Base-by-base conservation (phyloP, 2,888 invertebrate genomes). In the Willowsia nigromaculata region DNA sequence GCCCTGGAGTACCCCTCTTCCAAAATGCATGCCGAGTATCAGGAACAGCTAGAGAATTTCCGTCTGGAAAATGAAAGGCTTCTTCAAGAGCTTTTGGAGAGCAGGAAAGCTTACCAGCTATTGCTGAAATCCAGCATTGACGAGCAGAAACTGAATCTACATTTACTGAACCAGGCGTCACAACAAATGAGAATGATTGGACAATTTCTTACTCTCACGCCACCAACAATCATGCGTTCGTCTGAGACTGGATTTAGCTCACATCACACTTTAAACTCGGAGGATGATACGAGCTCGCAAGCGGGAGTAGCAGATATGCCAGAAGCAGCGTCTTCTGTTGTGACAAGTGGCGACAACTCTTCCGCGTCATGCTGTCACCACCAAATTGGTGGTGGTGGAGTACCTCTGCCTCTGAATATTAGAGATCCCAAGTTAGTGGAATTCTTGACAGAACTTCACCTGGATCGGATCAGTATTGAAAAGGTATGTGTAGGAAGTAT, bases 31-130 rank as follows among this genome's bases (percentile, higher is more conserved):
- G 90, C 94, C 25, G 94, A 95, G 81, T 94, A 94, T 89, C 93
- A 94, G 15, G 95, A 95, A 86, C 94, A 95, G 92, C 93, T 95
- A 92, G 94, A 93, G 27, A 93, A 93, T 3, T 91, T 95, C 11
- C 94, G 94, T 88, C 91, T 93, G 30, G 95, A 95, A 90, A 95
- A 95, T 91, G 93, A 94, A 93, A 93, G 93, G 93, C 62, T 90
- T 15, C 62, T 90, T 1, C 83, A 87, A 11, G 90, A 90, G 92
- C 94, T 98, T 40, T 92, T 97, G 74, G 97, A 97, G 43, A 95
- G 95, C 81, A 97, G 97, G 93, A 96, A 96, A 93, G 95, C 96
- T 47, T 96, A 97, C 94, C 96, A 97, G 92, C 94, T 94, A 25
- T 93, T 97, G 81, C 94, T 98, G 74, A 96, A 96, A 93, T 95